Conservation (phyloP, 2,113 vertebrate species). For the Sitta europaea region DNA sequence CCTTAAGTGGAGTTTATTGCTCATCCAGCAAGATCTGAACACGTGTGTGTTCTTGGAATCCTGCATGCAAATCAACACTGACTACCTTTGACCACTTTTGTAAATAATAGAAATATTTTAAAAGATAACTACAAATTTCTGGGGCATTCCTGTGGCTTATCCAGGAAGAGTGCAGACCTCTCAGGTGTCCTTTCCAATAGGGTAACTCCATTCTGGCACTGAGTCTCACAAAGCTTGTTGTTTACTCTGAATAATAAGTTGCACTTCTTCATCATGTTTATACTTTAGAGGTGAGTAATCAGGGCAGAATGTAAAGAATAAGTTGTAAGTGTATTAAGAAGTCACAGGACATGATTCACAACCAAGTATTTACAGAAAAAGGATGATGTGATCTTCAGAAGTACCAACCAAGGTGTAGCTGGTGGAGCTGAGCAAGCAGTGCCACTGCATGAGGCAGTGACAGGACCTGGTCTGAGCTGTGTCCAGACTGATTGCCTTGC, state of each 20-base stretch:
- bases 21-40: background rate
- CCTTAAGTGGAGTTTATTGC: rapidly evolving
- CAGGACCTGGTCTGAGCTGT: background rate
- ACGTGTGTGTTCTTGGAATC: background rate
- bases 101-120: background rate
- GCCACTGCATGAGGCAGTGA: background rate
- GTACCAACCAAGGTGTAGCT: background rate
- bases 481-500: background rate
- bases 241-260: background rate
- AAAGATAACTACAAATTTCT: background rate
- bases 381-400: background rate
- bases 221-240: background rate
- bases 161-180: background rate
- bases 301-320: background rate
- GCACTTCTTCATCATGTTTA: rapidly evolving
- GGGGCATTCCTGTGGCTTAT: background rate
- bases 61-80: background rate
- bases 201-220: background rate
- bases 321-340: background rate
- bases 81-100: background rate
- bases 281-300: background rate
- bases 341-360: background rate
- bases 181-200: background rate
- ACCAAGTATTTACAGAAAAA: background rate
- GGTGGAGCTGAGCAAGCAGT: background rate